These are phyloP conservation scores for Ceratina calcarata DNA, from an alignment of 1,140 invertebrate genomes.

Conservation along the genomic window DNA sequence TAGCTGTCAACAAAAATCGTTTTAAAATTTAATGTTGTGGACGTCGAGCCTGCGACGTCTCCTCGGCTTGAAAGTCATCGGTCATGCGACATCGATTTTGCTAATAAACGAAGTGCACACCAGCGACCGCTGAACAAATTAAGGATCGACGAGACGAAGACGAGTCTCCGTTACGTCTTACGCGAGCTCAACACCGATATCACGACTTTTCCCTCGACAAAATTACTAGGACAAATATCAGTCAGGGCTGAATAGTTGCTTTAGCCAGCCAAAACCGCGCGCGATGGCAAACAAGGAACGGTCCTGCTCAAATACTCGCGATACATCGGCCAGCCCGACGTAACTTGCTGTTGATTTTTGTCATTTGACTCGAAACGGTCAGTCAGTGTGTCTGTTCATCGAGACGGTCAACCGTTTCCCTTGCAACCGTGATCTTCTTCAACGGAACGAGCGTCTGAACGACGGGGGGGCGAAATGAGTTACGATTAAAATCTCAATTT, in stretches of 20 bases:
- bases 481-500: neutral
- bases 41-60: neutral
- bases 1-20: no score
- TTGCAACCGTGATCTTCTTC: neutral
- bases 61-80: neutral
- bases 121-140: slow-evolving; percentile 28
- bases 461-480: no score
- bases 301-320: slow-evolving; percentile 66
- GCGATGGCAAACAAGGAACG: slow-evolving; percentile 68
- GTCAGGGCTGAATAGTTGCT: slow-evolving; percentile 53
- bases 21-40: no score
- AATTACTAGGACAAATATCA: slow-evolving; percentile 64
- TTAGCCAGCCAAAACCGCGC: slow-evolving; percentile 47
- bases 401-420: slow-evolving; percentile 37
- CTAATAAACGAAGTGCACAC: slow-evolving; percentile 23
- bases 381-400: slow-evolving; percentile 21
- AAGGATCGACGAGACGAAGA: neutral
- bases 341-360: slow-evolving; percentile 77
- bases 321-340: slow-evolving; percentile 54
- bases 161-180: slow-evolving; percentile 22
- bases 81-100: slow-evolving; percentile 3
- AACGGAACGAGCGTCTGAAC: neutral
- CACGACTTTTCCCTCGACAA: slow-evolving; percentile 48
- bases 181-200: slow-evolving; percentile 36
- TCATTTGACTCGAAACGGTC: slow-evolving; percentile 69